phyloP scores from a whole-genome alignment of 64 coral and sea anemone species.

The Montipora sp. region DNA sequence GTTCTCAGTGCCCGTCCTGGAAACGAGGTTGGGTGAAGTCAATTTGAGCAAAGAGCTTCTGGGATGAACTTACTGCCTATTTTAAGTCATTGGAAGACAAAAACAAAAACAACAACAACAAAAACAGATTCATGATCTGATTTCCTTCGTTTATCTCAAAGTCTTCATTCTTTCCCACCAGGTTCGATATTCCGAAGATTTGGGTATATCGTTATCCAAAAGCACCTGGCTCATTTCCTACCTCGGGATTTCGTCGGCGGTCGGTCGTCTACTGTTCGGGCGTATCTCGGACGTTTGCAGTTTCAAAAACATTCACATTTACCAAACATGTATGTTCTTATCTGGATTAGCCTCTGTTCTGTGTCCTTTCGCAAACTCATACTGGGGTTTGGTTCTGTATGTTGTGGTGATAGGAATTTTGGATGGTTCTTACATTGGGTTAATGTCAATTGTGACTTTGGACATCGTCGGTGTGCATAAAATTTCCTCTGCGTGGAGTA shows the following conservation, averaged over 20 bases:
- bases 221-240: constrained; percentile 92
- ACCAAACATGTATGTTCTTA: constrained; percentile 78
- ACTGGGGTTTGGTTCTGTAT: constrained; percentile 71
- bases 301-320: constrained; percentile 77
- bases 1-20: no score
- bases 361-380: constrained; percentile 76
- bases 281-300: constrained; percentile 80
- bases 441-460: constrained; percentile 94
- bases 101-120: no score
- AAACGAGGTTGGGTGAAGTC: no score
- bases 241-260: constrained; percentile 83
- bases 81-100: no score
- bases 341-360: constrained; percentile 73
- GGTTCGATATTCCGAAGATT: constrained; percentile 86
- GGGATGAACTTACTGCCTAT: no score
- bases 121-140: no score
- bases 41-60: no score
- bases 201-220: constrained; percentile 63
- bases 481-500: constrained; percentile 82
- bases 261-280: constrained; percentile 89
- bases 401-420: constrained; percentile 79
- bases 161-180: background rate
- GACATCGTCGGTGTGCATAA: constrained; percentile 81
- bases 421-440: constrained; percentile 91
- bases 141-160: no score